These are phyloP conservation scores for Epinotia nisella DNA, from an alignment of 2,888 invertebrate genomes.

Conservation along the genomic window DNA sequence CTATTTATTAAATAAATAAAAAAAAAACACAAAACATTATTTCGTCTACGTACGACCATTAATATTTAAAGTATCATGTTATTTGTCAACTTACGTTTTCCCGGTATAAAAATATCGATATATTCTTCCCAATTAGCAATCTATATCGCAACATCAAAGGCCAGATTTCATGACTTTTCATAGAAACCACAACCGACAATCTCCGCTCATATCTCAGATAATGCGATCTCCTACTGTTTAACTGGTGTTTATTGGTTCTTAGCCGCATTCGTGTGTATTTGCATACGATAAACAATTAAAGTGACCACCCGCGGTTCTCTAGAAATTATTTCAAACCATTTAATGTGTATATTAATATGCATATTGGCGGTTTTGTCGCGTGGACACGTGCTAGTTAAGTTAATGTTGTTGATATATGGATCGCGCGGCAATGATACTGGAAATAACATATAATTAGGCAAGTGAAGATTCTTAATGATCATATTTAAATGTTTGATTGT, in stretches of 20 bases:
- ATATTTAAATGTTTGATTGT: slow-evolving; percentile 45
- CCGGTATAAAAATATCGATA: not conserved
- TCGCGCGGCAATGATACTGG: slow-evolving; percentile 10
- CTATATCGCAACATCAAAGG: slow-evolving; percentile 30
- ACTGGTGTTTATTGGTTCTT: slow-evolving; percentile 24
- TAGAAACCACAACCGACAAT: slow-evolving; percentile 25
- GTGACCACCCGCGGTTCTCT: slow-evolving; percentile 41
- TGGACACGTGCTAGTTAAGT: slow-evolving; percentile 58
- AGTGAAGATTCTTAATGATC: slow-evolving; percentile 41
- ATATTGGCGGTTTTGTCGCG: slow-evolving; percentile 69
- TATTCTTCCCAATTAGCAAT: slow-evolving; percentile 20
- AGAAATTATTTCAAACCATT: slow-evolving; percentile 50
- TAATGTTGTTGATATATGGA: slow-evolving; percentile 41
- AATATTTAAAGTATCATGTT: not conserved
- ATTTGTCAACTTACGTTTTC: not conserved
- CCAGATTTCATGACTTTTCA: slow-evolving; percentile 17
- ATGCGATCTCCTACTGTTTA: slow-evolving; percentile 33
- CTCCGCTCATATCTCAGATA: slow-evolving; percentile 28
- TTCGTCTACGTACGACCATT: not conserved
- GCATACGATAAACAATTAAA: slow-evolving; percentile 45
- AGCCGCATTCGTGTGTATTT: slow-evolving; percentile 38
- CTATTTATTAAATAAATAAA: no score
- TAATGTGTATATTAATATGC: slow-evolving; percentile 59
- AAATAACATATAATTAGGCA: slow-evolving; percentile 39
- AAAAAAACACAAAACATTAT: no score